Base-by-base conservation (phyloP, 2,113 vertebrate genomes). In the Cranoglanis bouderius region DNA sequence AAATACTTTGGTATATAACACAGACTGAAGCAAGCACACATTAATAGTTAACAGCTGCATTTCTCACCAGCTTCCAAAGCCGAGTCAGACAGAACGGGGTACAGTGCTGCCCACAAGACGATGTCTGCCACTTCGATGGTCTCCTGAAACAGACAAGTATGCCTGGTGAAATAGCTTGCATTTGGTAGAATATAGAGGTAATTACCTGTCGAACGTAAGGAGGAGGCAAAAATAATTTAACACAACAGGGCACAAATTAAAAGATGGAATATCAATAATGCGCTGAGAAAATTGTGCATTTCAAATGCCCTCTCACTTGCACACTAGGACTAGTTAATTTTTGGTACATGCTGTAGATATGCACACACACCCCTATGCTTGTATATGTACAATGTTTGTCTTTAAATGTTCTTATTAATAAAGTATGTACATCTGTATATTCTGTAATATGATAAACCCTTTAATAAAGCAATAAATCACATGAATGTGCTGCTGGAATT, bases 51-150 rank as follows among this genome's bases (percentile, higher is more conserved):
- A 14, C 18, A 24, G 51, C 38, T 16, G 1, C 5, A 40, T 80
- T 12, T 83, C 92, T 93, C 90, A 96, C 95, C 93, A 24, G 83
- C 43, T n/a, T 82, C 21, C 57, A 94, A 81, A 82, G 90, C 77
- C 1, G 95, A 90, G 40, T 97, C 95, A 40, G 91, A 95, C 4
- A 98, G 92, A 84, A 98, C 35, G 0, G 97, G 97, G 70, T 95
- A 96, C 0, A 99, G 91, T 0, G 97, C 93, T 2, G 95, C 97
- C 97, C 97, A 98, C 83, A 98, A 93, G 81, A 97, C 97, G 89
- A 98, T 90, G 84, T 99, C 98, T 53, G 96, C 97, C 55, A 97
- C 92, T 14, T 97, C 95, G 74, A 96, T 80, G 0, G 87, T 88
- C 43, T 97, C 96, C 97, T 98, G 91, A 92, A 94, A 95, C 51